Conservation (phyloP, 2,797 vertebrate genomes). For the Mareca strepera region DNA sequence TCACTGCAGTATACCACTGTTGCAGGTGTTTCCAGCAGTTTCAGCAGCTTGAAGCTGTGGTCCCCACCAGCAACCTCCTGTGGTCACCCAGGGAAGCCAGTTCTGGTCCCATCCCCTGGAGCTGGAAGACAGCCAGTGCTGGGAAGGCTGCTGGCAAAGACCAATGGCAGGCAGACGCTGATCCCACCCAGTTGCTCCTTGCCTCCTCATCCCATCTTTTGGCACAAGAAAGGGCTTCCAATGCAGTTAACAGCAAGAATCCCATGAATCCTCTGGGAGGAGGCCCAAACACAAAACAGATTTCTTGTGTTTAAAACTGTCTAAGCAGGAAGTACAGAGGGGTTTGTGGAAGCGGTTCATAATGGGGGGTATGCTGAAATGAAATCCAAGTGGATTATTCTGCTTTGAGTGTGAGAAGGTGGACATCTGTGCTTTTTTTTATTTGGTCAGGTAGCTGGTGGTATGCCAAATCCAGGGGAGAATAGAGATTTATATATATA, state of each 20-base stretch:
- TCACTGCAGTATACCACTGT: neutral
- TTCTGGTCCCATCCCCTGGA: neutral
- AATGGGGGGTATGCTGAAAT: neutral
- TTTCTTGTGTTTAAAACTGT: neutral
- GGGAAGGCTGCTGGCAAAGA: neutral
- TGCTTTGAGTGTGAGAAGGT: neutral
- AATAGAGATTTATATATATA: neutral
- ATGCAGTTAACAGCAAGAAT: neutral
- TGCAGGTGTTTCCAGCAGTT: neutral
- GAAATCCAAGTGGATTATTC: neutral
- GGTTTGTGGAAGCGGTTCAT: neutral
- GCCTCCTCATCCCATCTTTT: neutral
- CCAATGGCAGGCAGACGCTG: neutral
- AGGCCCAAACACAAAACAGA: neutral
- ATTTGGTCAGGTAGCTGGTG: neutral
- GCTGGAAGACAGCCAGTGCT: neutral
- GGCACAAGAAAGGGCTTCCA: neutral
- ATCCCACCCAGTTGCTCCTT: neutral
- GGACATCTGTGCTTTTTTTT: neutral
- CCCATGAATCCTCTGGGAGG: neutral
- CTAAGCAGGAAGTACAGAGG: neutral
- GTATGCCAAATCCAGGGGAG: neutral
- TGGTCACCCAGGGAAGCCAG: fast-evolving
- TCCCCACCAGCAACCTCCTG: neutral
- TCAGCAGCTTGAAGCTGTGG: neutral